Evolutionary conservation across 2,113 vertebrate species (phyloP).

Genomic region (Rostratula benghalensis): DNA sequence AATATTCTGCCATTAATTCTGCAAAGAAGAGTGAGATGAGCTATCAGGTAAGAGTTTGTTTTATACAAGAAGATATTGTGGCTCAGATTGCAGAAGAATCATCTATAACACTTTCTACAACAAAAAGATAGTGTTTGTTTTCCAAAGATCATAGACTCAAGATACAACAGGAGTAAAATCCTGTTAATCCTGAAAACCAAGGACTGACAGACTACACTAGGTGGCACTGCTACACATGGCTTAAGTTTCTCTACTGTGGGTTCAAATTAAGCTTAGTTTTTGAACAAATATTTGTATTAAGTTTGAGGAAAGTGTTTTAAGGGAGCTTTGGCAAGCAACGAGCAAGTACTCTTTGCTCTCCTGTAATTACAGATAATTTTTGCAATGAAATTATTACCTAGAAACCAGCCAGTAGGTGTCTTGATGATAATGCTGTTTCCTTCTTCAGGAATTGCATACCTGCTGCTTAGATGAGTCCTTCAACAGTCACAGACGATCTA

Average conservation of each 20-base stretch:
- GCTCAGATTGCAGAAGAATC: background rate
- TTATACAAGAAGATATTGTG: background rate
- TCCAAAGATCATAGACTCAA: background rate
- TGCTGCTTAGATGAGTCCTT: background rate
- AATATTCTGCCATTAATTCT: background rate
- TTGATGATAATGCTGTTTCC: background rate
- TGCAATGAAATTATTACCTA: background rate
- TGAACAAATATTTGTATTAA: background rate
- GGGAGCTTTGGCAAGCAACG: background rate
- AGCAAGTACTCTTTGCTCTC: background rate
- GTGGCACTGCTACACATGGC: slow-evolving; percentile 29
- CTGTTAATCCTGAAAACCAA: background rate
- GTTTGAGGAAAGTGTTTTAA: background rate
- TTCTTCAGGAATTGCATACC: background rate
- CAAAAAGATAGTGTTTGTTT: background rate
- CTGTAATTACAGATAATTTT: background rate
- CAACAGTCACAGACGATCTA: background rate
- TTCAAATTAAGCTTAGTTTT: background rate
- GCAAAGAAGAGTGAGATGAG: background rate
- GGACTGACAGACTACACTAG: slow-evolving; percentile 26
- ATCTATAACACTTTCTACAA: background rate
- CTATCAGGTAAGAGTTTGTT: background rate
- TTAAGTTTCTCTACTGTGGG: background rate
- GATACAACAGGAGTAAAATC: background rate
- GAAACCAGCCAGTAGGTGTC: background rate